Evolutionary conservation across 2,888 invertebrate genomes (phyloP), one percentile per base, ranked within the genome.

Genomic region (Nematopogon swammerdamellus): DNA sequence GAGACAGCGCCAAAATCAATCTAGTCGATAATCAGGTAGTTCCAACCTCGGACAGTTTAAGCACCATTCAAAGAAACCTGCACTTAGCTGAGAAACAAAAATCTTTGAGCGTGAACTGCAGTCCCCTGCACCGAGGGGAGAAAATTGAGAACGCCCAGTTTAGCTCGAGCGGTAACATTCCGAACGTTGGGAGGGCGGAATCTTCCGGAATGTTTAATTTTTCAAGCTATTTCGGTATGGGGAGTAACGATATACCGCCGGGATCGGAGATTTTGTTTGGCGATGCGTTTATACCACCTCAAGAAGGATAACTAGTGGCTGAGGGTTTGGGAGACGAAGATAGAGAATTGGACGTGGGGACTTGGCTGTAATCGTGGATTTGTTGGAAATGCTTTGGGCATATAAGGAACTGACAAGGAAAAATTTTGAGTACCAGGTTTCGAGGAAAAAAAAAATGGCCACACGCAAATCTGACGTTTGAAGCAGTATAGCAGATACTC

Each of bases 221-320:
- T 56, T 77, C 86, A 0, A 87, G 82, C 60, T 88, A 87, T 62
- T 88, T 88, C 59, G 75, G 80, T 1, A 72, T 72, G 2, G 79
- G 80, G 44, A 76, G 79, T 44, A 77, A 76, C 11, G 68, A 66
- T 52, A 79, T 82, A 53, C 82, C 84, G 4, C 81, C 82, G 0
- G 85, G 85, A 0, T 84, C 86, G 0, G 87, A 88, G 58, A 81
- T 83, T 56, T 64, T 86, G 3, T 88, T 85, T 55, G 77, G 77
- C 3, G 76, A 81, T 43, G 66, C 67, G 1, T 53, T 79, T 11
- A 64, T 74, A 65, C 64, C 72, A 2, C 62, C 70, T 1, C 70
- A 70, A 11, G 77, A 77, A 17, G 76, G 76, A 67, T 76, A 75
- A 75, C 70, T 50, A 49, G 19, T 3, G 36, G 36, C 36, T 14